phyloP scores from a whole-genome alignment of 2,113 vertebrate genomes.

The Otocyon megalotis region DNA sequence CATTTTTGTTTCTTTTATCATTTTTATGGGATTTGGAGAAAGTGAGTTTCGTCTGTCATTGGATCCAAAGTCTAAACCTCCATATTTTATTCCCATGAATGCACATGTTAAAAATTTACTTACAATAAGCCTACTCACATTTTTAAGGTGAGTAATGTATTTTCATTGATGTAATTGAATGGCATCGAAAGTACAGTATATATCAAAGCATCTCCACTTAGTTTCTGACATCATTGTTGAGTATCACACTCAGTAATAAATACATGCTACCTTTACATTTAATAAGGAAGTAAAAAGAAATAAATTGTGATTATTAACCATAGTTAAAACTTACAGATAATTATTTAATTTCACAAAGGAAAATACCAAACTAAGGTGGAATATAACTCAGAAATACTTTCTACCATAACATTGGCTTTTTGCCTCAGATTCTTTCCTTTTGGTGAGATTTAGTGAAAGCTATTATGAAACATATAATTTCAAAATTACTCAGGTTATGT shows the following conservation, averaged over 20 bases:
- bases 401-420: constrained; percentile 48
- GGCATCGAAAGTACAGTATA: background rate
- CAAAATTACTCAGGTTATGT: constrained; percentile 13
- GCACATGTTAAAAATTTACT: background rate
- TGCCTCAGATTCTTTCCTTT: constrained; percentile 50
- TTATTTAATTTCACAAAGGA: constrained; percentile 39
- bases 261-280: background rate
- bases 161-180: constrained; percentile 6
- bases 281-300: constrained; percentile 11
- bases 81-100: background rate
- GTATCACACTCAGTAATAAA: background rate
- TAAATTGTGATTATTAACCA: background rate
- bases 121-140: background rate
- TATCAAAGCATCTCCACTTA: background rate
- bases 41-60: background rate
- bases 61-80: background rate
- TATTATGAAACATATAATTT: constrained; percentile 15
- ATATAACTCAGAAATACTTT: constrained; percentile 58
- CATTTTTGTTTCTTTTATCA: background rate
- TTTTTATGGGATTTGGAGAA: background rate
- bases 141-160: background rate
- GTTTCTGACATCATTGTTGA: background rate
- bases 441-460: constrained; percentile 60
- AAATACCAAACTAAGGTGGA: constrained; percentile 34
- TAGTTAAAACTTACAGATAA: constrained; percentile 33